These are phyloP conservation scores for Balaeniceps rex DNA, from an alignment of 2,113 vertebrate genomes.

Conservation along the genomic window DNA sequence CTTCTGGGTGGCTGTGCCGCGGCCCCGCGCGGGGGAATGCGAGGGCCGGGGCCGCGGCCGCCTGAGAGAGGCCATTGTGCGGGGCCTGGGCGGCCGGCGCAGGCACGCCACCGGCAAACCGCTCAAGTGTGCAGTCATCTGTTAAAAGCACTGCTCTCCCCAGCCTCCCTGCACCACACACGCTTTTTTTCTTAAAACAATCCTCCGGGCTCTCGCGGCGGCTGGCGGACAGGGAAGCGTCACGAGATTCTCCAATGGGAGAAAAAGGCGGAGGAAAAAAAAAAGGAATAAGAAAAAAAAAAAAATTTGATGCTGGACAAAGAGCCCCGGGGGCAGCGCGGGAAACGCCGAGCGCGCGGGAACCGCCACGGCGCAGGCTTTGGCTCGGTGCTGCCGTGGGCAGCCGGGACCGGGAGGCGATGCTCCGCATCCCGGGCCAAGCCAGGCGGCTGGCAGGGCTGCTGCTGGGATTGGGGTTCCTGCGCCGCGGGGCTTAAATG, in stretches of 20 bases:
- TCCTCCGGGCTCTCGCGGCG: not conserved
- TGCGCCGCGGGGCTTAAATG: accelerated
- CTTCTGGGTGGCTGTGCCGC: constrained; percentile 61
- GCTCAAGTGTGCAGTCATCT: constrained; percentile 69
- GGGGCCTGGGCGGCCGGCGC: not conserved
- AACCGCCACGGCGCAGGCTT: accelerated
- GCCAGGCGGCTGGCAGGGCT: accelerated
- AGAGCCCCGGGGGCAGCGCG: not conserved
- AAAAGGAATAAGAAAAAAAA: too few relatives aligned
- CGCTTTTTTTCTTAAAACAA: constrained; percentile 27
- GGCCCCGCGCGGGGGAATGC: constrained; percentile 38
- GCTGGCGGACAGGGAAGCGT: not conserved
- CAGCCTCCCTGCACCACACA: not conserved
- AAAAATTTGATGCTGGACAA: not conserved
- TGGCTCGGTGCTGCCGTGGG: not conserved
- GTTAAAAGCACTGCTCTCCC: constrained; percentile 50
- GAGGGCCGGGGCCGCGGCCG: not conserved
- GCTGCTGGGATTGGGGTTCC: not conserved
- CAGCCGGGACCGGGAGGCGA: not conserved
- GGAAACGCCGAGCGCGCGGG: not conserved
- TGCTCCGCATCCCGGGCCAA: not conserved
- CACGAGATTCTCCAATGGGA: not conserved
- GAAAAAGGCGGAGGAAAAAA: not conserved
- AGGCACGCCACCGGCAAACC: constrained; percentile 49
- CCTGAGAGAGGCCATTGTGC: constrained; percentile 83